These are phyloP conservation scores for Myzus persicae DNA, from an alignment of 1,140 invertebrate genomes.

Conservation along the genomic window DNA sequence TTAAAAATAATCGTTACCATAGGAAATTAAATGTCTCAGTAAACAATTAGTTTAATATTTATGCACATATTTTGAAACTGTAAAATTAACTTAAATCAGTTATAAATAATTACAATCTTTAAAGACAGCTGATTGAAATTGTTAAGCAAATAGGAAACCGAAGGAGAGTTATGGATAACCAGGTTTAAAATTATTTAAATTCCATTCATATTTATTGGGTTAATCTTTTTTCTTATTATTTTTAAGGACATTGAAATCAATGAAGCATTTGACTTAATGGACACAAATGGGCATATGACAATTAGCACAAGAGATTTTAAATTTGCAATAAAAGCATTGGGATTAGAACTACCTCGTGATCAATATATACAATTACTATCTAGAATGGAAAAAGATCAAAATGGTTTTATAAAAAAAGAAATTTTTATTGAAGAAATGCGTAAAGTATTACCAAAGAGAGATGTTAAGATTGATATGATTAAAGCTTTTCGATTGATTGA, in stretches of 20 bases:
- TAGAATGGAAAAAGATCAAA: conserved; percentile 12
- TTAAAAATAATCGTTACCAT: background rate
- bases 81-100: background rate
- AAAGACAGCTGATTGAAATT: background rate
- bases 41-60: background rate
- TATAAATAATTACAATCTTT: background rate
- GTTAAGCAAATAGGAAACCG: background rate
- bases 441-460: background rate
- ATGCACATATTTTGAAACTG: background rate
- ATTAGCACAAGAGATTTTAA: conserved; percentile 42
- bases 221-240: background rate
- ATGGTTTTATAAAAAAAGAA: background rate
- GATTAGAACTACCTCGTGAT: conserved; percentile 29
- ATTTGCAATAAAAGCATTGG: conserved; percentile 35
- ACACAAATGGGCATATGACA: background rate
- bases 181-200: background rate
- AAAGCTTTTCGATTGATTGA: conserved; percentile 49
- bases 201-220: background rate
- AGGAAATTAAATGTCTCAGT: background rate
- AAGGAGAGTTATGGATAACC: background rate
- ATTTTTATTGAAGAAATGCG: conserved; percentile 19
- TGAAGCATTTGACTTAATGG: conserved; percentile 48
- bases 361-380: conserved; percentile 21
- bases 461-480: background rate
- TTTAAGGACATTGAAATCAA: conserved; percentile 44